Percentiles rank a stretch among this genome's conserved stretches.
phyloP scores from a whole-genome alignment of 1,140 invertebrate genomes.

The Bombus pascuorum region DNA sequence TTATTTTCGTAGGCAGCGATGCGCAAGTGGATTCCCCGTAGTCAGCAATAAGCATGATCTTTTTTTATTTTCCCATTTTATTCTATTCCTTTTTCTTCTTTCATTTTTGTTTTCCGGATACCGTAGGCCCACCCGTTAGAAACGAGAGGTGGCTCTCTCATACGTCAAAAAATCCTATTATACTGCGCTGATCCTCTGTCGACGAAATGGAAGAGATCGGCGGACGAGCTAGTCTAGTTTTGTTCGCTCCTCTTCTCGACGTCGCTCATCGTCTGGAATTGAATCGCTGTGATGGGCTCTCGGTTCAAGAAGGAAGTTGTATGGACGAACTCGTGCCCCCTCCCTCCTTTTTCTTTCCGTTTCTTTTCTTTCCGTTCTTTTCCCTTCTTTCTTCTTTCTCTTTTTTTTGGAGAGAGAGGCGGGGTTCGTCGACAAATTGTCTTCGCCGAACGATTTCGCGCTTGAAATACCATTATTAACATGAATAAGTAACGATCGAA shows the following conservation, averaged over 20 bases:
- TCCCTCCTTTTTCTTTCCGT: too few species aligned
- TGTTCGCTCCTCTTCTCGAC: slow-evolving; percentile 66
- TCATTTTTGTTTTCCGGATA: background rate
- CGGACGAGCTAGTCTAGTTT: slow-evolving; percentile 63
- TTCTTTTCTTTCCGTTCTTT: background rate
- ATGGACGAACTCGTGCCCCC: slow-evolving; percentile 33
- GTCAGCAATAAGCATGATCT: slow-evolving; percentile 64
- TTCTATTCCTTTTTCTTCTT: background rate
- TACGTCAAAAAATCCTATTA: slow-evolving; percentile 69
- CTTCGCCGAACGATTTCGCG: slow-evolving; percentile 16
- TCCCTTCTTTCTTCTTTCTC: too few species aligned
- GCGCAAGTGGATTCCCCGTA: slow-evolving; percentile 66
- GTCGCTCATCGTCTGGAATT: slow-evolving; percentile 65
- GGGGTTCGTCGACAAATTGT: slow-evolving; percentile 10
- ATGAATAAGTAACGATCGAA: background rate
- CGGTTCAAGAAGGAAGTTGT: slow-evolving; percentile 56
- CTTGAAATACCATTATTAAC: slow-evolving; percentile 8
- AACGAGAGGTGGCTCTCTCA: slow-evolving; percentile 51
- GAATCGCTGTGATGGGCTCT: slow-evolving; percentile 63
- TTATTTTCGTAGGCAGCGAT: slow-evolving; percentile 77
- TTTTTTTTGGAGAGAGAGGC: too few species aligned
- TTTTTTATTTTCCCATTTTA: slow-evolving; percentile 24
- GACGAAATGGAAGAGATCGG: slow-evolving; percentile 64
- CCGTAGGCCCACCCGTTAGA: slow-evolving; percentile 40
- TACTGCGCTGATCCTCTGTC: slow-evolving; percentile 64